Conservation (phyloP, 2,113 vertebrate genomes). For the Gorsachius goisagi region DNA sequence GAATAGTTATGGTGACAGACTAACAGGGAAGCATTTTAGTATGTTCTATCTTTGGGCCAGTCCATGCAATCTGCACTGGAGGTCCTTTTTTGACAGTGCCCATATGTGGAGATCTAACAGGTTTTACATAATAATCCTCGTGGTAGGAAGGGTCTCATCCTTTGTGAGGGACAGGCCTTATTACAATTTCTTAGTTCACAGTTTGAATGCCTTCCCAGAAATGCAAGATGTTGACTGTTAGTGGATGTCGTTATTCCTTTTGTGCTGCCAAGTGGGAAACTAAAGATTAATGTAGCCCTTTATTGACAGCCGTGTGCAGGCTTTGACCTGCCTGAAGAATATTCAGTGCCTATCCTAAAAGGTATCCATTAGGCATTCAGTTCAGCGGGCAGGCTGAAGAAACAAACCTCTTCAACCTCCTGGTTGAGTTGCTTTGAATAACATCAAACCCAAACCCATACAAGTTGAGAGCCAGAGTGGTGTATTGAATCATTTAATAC, state of each 20-base stretch:
- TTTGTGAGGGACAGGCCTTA: background rate
- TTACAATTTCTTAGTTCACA: background rate
- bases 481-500: background rate
- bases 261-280: background rate
- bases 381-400: background rate
- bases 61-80: background rate
- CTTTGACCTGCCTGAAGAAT: conserved; percentile 2
- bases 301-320: background rate
- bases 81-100: background rate
- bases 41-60: background rate
- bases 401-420: background rate
- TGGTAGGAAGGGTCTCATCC: background rate
- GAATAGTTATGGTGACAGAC: background rate
- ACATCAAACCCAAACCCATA: background rate
- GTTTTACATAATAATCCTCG: background rate
- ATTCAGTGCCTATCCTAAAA: background rate
- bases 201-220: background rate
- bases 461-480: background rate
- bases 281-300: background rate
- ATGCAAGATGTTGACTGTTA: background rate
- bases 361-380: background rate
- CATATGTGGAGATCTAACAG: background rate
- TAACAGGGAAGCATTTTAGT: background rate
- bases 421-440: background rate
- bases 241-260: background rate